Evolutionary conservation across 2,797 vertebrate species (phyloP).

Genomic region (Coilia nasus): DNA sequence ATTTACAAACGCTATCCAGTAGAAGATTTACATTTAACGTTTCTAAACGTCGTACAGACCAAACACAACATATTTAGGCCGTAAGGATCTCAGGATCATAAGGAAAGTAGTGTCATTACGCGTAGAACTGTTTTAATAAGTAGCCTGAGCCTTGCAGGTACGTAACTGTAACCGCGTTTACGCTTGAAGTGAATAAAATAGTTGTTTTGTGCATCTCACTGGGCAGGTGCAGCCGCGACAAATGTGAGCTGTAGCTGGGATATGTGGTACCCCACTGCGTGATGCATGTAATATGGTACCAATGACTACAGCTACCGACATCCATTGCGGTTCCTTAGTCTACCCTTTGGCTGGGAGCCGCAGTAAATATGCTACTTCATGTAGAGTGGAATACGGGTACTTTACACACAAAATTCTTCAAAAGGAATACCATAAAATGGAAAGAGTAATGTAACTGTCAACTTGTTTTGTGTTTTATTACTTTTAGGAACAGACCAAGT

Average conservation of each 20-base stretch:
- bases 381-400: constrained; percentile 59
- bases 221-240: background rate
- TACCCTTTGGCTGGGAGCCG: constrained; percentile 43
- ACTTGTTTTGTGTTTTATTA: constrained; percentile 42
- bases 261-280: constrained; percentile 22
- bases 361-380: constrained; percentile 39
- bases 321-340: constrained; percentile 47
- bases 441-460: constrained; percentile 31
- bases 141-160: too few relatives aligned
- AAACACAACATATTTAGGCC: too few relatives aligned
- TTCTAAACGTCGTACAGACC: too few relatives aligned
- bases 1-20: too few relatives aligned
- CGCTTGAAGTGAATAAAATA: background rate
- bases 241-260: background rate
- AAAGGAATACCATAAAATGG: constrained; percentile 55
- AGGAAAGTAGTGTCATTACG: too few relatives aligned
- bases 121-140: too few relatives aligned
- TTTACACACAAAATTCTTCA: constrained; percentile 70
- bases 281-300: background rate
- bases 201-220: background rate
- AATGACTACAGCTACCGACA: constrained; percentile 70
- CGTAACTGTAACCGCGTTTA: background rate
- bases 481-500: constrained; percentile 56
- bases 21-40: background rate
- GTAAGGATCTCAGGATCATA: too few relatives aligned